phyloP scores from a whole-genome alignment of 1,140 invertebrate genomes.

The Bombus polaris region DNA sequence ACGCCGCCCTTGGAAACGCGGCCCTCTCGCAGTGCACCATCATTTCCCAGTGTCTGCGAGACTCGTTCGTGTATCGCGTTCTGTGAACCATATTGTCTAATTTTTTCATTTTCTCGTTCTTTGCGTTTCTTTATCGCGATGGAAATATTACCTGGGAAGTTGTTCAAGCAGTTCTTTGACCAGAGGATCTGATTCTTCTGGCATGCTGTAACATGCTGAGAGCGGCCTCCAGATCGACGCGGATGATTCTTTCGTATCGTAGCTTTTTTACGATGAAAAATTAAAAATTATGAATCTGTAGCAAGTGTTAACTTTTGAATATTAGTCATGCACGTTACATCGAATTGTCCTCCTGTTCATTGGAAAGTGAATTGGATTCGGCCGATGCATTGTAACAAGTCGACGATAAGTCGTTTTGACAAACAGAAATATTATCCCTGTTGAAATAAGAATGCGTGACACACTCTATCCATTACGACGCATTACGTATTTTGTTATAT shows the following conservation, averaged over 20 bases:
- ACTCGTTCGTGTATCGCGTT: constrained; percentile 28
- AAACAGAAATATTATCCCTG: not conserved
- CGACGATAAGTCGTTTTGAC: not conserved
- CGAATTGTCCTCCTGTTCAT: not conserved
- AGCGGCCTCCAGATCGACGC: not conserved
- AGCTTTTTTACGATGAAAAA: not conserved
- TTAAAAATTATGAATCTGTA: not conserved
- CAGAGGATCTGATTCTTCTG: not conserved
- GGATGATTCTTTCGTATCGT: not conserved
- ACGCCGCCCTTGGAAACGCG: constrained; percentile 55
- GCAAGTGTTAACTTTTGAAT: not conserved
- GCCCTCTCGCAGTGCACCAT: constrained; percentile 55
- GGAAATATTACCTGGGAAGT: constrained; percentile 24
- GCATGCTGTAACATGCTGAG: not conserved
- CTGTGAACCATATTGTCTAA: not conserved
- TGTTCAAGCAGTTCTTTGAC: constrained; percentile 7
- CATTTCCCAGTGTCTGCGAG: constrained; percentile 59
- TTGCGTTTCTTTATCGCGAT: not conserved
- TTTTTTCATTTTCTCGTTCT: not conserved
- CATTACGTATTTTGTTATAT: not conserved
- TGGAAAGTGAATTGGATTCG: not conserved
- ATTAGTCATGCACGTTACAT: constrained; percentile 6
- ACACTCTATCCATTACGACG: not conserved
- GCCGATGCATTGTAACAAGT: not conserved
- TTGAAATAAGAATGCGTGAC: not conserved